Conservation (phyloP, 37 sponge, comb jelly and placozoan species). For the Dysidea cf. avara region DNA sequence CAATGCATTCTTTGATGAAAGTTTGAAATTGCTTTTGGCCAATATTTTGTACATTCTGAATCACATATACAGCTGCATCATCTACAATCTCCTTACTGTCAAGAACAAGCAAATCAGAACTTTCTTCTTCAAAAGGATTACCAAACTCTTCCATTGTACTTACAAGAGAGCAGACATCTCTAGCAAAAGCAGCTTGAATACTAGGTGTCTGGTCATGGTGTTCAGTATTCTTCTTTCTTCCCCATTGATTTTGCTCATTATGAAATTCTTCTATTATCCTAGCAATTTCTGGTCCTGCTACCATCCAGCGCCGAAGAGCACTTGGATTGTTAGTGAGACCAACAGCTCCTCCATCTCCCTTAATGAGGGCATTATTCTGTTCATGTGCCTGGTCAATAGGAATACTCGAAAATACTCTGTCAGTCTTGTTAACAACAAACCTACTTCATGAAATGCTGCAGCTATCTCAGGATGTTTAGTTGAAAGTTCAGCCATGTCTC, state of each 20-base stretch:
- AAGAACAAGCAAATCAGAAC: constrained; percentile 29
- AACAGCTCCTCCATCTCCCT: too few relatives aligned
- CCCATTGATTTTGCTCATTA: background rate
- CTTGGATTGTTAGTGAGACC: too few relatives aligned
- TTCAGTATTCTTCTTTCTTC: background rate
- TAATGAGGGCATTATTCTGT: too few relatives aligned
- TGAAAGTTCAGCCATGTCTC: too few relatives aligned
- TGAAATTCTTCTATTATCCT: constrained; percentile 43
- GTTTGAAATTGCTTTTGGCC: constrained; percentile 33
- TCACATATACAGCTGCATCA: constrained; percentile 4
- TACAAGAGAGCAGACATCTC: constrained; percentile 35
- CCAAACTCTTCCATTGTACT: constrained; percentile 33
- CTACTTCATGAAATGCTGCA: background rate
- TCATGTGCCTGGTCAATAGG: constrained; percentile 8
- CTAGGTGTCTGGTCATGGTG: constrained; percentile 41
- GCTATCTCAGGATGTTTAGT: constrained; percentile 16
- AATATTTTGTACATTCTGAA: constrained; percentile 7
- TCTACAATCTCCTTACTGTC: constrained; percentile 48
- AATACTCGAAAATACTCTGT: background rate
- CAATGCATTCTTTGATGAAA: constrained; percentile 28
- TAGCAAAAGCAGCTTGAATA: too few relatives aligned
- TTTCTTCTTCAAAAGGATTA: constrained; percentile 46
- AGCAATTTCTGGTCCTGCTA: too few relatives aligned
- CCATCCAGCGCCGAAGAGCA: constrained; percentile 52
- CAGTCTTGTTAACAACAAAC: background rate